Percentiles rank a stretch among this genome's conserved stretches.
Evolutionary conservation across 1,140 invertebrate genomes (phyloP).

Genomic region (Bombus pascuorum): DNA sequence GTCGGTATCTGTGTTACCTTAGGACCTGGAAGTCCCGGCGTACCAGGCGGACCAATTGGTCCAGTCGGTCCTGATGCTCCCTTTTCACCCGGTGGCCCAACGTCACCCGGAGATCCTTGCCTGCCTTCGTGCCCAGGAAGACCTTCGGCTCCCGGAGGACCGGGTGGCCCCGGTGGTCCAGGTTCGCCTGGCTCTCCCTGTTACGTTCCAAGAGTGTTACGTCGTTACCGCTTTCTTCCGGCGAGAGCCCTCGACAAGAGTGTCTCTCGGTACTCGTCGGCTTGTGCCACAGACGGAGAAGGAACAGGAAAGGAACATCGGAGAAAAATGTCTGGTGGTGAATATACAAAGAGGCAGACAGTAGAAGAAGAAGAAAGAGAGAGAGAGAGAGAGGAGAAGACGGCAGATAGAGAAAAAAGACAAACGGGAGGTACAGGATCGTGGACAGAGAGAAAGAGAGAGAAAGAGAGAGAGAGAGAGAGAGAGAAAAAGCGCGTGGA

Average conservation of each 20-base stretch:
- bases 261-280: constrained; percentile 68
- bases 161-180: constrained; percentile 93
- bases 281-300: constrained; percentile 63
- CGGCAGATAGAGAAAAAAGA: background rate
- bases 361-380: constrained; percentile 13
- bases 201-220: constrained; percentile 71
- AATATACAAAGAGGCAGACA: constrained; percentile 30
- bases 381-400: constrained; percentile 16
- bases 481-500: constrained; percentile 33
- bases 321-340: constrained; percentile 12
- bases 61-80: constrained; percentile 87
- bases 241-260: constrained; percentile 70
- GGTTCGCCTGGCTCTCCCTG: constrained; percentile 96
- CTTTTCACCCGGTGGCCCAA: constrained; percentile 86
- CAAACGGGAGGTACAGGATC: constrained; percentile 25
- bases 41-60: constrained; percentile 87
- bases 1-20: constrained; percentile 84
- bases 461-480: constrained; percentile 35
- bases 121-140: constrained; percentile 92
- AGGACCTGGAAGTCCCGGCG: constrained; percentile 85
- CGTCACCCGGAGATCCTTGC: constrained; percentile 88
- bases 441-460: constrained; percentile 41
- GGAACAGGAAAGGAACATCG: constrained; percentile 50
- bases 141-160: constrained; percentile 89
- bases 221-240: constrained; percentile 69